Base-by-base conservation (phyloP, 2,797 vertebrate species). In the Urophycis tenuis region DNA sequence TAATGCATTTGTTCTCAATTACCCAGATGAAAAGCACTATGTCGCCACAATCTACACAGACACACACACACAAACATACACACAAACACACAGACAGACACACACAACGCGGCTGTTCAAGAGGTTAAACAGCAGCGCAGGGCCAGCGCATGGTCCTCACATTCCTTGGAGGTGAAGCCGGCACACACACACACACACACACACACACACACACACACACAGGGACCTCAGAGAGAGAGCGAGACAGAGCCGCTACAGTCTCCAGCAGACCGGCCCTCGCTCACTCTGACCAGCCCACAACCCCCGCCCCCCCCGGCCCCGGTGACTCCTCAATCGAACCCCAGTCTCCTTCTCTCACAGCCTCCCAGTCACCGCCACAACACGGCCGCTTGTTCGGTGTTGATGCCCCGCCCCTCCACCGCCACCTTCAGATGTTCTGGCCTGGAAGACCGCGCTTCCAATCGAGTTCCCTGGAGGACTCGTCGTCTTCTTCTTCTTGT, bases 1-100 rank as follows among this genome's bases (percentile, higher is more conserved):
- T n/a, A 73, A 77, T 88, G 78, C 4, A 81, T 90, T 93, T 92
- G 87, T 87, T 93, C 92, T 94, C 91, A 94, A 84, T 90, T 91
- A 94, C 83, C 79, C 82, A 15, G 33, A 89, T 87, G 77, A 89
- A 91, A 78, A 88, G 75, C 84, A 64, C 82, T 89, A 78, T 84
- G 86, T 90, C 81, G 81, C 76, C 34, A 53, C 82, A 77, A 79
- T 84, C 82, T n/a, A n/a, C 81, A 80, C 79, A 82, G 71, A 82
- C 71, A 70, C 64, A 41, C 14, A 60, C 22, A 8, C 53, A 60
- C 53, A n/a, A n/a, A n/a, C n/a, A n/a, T 80, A 80, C 79, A 82
- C 71, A 82, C 71, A 70, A 53, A 41, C 14, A 60, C 22, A 8
- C 53, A 60, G 22, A 77, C 39, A 41, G 6, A 41, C 39, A 41